phyloP scores from a whole-genome alignment of 2,888 invertebrate species.

The Calephelis perditalis region DNA sequence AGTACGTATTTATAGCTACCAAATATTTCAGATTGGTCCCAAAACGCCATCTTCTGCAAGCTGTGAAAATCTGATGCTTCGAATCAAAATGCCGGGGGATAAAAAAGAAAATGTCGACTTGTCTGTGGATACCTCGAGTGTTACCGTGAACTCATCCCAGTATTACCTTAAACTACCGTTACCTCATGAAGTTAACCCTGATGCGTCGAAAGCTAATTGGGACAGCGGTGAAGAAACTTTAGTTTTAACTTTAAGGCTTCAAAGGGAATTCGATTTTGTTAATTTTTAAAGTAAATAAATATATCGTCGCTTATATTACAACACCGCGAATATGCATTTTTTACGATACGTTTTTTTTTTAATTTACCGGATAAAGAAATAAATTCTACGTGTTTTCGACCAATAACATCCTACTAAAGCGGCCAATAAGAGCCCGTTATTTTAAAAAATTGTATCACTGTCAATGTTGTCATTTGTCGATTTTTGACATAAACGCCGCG shows the following conservation, averaged over 20 bases:
- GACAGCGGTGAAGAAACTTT: slow-evolving; percentile 81
- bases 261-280: slow-evolving; percentile 89
- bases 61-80: slow-evolving; percentile 92
- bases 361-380: too few relatives aligned
- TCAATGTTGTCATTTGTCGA: too few relatives aligned
- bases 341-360: too few relatives aligned
- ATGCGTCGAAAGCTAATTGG: slow-evolving; percentile 89
- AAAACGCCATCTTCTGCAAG: slow-evolving; percentile 88
- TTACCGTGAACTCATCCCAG: slow-evolving; percentile 81
- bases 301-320: too few relatives aligned
- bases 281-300: slow-evolving; percentile 81
- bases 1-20: too few relatives aligned
- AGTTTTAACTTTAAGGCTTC: slow-evolving; percentile 84
- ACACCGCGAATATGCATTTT: too few relatives aligned
- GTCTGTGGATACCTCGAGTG: slow-evolving; percentile 78
- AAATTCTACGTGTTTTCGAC: too few relatives aligned
- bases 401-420: too few relatives aligned
- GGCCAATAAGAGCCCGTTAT: too few relatives aligned
- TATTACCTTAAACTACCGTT: slow-evolving; percentile 86
- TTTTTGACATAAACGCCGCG: too few relatives aligned
- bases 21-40: slow-evolving; percentile 82
- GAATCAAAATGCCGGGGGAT: slow-evolving; percentile 87
- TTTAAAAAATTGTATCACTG: too few relatives aligned
- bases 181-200: slow-evolving; percentile 90
- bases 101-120: slow-evolving; percentile 86